Conservation (phyloP, 2,888 invertebrate species). For the Zeuzera pyrina region DNA sequence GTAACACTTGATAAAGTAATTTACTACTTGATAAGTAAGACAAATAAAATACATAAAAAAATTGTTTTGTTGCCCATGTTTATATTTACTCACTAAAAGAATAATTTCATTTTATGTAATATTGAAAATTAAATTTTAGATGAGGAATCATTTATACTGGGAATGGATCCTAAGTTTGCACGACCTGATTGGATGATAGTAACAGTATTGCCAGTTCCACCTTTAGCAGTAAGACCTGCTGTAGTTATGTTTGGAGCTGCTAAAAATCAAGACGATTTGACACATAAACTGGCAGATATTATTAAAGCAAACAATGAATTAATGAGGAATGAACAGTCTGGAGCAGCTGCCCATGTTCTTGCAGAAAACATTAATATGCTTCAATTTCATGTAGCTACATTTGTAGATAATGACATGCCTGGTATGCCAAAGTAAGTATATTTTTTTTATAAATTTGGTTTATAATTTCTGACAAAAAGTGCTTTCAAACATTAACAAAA, state of each 20-base stretch:
- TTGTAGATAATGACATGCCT: conserved; percentile 99
- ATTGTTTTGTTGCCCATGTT: conserved; percentile 3
- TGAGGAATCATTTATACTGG: conserved; percentile 95
- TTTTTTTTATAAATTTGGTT: conserved; percentile 4
- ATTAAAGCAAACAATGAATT: conserved; percentile 98
- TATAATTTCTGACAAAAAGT: not conserved
- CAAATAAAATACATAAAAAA: not conserved
- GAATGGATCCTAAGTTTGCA: conserved; percentile 97
- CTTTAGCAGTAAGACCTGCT: conserved; percentile 95
- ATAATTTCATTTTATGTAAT: conserved; percentile 1
- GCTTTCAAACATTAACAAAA: not conserved
- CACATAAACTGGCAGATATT: conserved; percentile 98
- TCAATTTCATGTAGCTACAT: conserved; percentile 98
- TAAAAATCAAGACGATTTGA: conserved; percentile 98
- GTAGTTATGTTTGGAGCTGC: conserved; percentile 99
- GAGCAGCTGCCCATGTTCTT: conserved; percentile 97
- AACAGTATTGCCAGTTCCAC: conserved; percentile 97
- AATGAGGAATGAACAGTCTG: conserved; percentile 94
- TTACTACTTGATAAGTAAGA: too few species aligned
- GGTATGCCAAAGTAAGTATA: conserved; percentile 85
- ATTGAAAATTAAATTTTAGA: conserved; percentile 78
- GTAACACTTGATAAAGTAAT: too few species aligned
- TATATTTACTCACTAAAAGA: not conserved
- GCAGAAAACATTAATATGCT: conserved; percentile 97
- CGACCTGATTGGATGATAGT: conserved; percentile 99